Evolutionary conservation across 2,888 invertebrate species (phyloP), one percentile per base, ranked within the genome.

Genomic region (Phasia obesa): DNA sequence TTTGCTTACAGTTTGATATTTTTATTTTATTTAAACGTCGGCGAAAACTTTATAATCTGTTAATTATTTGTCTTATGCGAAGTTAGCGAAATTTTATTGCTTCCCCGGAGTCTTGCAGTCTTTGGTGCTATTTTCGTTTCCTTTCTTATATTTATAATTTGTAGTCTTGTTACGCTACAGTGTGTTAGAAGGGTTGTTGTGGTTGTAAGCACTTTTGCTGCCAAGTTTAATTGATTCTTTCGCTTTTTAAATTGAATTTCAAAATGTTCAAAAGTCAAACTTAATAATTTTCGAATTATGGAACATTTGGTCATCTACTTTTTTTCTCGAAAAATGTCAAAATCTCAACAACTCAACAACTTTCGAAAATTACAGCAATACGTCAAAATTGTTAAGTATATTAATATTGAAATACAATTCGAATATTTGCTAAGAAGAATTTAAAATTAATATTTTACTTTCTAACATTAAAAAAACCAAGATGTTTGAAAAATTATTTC

Each of bases 11-110:
- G 47, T 77, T 84, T 35, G 57, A 42, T 59, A 49, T 78, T 84
- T 81, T 82, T 84, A 80, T 84, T 78, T 85, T 84, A 84, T 86
- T 84, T 86, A 85, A 85, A 84, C 84, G 81, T 86, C 84, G 85
- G 85, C 84, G 85, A 85, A 86, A 87, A 87, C 84, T 87, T 87
- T 87, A 85, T 86, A 88, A 88, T 88, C 87, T 87, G 87, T 88
- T 88, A 88, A 88, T 88, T 88, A 88, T 88, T 87, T 88, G 87
- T 87, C 87, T 87, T 87, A 86, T 87, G 86, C 86, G 84, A 86
- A 85, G 85, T 86, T 84, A 81, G 86, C 85, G 81, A 77, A 84
- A 85, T 85, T 86, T 86, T 86, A 87, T 85, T 85, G 85, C 85
- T 84, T 85, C 84, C 71, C 79, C 55, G 70, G 53, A 76, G 83